Conservation (phyloP, 2,797 vertebrate genomes). For the Borostomias antarcticus region DNA sequence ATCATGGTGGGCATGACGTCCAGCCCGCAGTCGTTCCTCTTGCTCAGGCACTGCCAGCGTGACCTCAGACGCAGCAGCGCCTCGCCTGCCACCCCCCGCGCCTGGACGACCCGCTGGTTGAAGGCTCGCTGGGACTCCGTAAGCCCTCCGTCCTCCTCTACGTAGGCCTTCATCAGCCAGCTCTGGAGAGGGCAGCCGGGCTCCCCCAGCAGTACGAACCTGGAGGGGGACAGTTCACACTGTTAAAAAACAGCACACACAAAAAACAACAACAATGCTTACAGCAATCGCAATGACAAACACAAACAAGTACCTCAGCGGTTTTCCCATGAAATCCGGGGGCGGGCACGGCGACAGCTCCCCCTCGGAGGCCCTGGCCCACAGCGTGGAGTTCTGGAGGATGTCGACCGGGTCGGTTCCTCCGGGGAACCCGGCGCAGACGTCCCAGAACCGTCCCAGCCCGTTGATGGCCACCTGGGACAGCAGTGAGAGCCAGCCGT, state of each 20-base stretch:
- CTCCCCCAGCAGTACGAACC: conserved; percentile 75
- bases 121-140: conserved; percentile 53
- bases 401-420: conserved; percentile 74
- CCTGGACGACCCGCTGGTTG: conserved; percentile 59
- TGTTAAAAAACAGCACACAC: not conserved
- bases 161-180: conserved; percentile 75
- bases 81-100: conserved; percentile 49
- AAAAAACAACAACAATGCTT: not conserved
- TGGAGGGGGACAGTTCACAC: conserved; percentile 37
- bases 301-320: conserved; percentile 56
- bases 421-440: conserved; percentile 80
- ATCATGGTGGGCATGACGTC: conserved; percentile 77
- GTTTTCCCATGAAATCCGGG: conserved; percentile 68
- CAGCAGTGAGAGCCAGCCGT: conserved; percentile 71
- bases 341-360: conserved; percentile 60
- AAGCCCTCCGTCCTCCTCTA: not conserved
- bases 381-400: conserved; percentile 71
- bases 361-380: conserved; percentile 66
- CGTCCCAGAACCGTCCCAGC: conserved; percentile 79
- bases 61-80: conserved; percentile 73
- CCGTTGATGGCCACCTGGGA: conserved; percentile 75
- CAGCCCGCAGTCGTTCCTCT: conserved; percentile 76
- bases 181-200: conserved; percentile 72
- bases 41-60: conserved; percentile 78
- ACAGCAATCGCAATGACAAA: not conserved